These are phyloP conservation scores for Marisa cornuarietis DNA, from an alignment of 1,140 invertebrate genomes.

Conservation along the genomic window DNA sequence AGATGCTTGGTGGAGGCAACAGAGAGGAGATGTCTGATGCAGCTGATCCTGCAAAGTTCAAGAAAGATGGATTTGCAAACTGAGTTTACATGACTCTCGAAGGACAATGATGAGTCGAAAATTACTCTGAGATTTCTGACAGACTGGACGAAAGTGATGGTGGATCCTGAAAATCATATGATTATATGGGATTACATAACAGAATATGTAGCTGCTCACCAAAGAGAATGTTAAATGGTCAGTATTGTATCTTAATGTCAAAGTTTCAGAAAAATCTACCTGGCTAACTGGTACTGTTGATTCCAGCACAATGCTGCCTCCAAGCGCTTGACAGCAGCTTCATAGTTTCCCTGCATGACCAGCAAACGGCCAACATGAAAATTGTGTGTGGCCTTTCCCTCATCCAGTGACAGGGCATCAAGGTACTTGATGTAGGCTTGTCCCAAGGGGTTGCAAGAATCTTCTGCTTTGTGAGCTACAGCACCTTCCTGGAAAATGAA, in stretches of 20 bases:
- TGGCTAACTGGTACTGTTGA: slow-evolving; percentile 54
- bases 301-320: slow-evolving; percentile 63
- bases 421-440: slow-evolving; percentile 64
- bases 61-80: no score
- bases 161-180: no score
- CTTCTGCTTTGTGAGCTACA: slow-evolving; percentile 59
- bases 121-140: not conserved
- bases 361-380: slow-evolving; percentile 64
- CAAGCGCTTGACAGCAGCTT: slow-evolving; percentile 58
- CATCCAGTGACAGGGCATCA: slow-evolving; percentile 60
- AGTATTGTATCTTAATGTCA: no score
- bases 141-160: no score
- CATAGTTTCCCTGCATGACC: slow-evolving; percentile 60
- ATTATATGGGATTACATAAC: no score
- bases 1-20: no score
- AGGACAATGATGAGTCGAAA: no score
- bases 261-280: slow-evolving; percentile 31
- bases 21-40: no score
- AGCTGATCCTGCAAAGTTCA: no score
- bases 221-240: no score
- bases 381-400: slow-evolving; percentile 59
- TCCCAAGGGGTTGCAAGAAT: slow-evolving; percentile 58
- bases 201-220: no score
- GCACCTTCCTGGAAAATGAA: slow-evolving; percentile 56
- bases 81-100: no score